A percentile compares a stretch with the other conserved stretches of the same genome.
Evolutionary conservation across 2,113 vertebrate species (phyloP).

Genomic region (Tetrao urogallus): DNA sequence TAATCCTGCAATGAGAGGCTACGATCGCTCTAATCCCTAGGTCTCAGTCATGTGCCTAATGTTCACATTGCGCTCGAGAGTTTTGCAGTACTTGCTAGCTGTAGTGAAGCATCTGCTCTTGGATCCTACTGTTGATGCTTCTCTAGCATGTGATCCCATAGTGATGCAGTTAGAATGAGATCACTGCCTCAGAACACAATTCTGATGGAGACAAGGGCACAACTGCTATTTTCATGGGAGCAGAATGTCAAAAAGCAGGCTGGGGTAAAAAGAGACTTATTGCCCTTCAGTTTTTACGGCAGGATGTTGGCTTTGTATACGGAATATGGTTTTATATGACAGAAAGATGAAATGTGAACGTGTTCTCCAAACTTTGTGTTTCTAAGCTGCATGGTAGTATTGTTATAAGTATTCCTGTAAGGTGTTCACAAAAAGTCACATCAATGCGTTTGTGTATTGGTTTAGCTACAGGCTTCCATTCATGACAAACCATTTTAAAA

Average conservation of each 20-base stretch:
- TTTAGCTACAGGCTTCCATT: constrained; percentile 58
- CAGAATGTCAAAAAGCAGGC: not conserved
- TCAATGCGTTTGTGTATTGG: constrained; percentile 50
- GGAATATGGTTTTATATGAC: not conserved
- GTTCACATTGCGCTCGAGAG: not conserved
- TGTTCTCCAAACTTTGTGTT: not conserved
- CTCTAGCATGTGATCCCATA: not conserved
- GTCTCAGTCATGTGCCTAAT: not conserved
- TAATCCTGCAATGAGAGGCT: not conserved
- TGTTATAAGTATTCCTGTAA: not conserved
- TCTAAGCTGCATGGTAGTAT: not conserved
- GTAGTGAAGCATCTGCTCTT: fast-evolving
- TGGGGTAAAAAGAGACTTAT: not conserved
- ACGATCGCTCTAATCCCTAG: not conserved
- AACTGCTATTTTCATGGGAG: not conserved
- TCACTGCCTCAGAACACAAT: not conserved
- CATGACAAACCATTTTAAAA: constrained; percentile 49
- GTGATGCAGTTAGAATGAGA: not conserved
- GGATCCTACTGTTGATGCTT: not conserved
- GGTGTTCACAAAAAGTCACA: constrained; percentile 26
- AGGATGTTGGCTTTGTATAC: not conserved
- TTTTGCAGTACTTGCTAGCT: not conserved
- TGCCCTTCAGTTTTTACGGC: not conserved
- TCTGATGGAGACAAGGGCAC: not conserved
- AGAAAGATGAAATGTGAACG: not conserved